Evolutionary conservation across 2,888 invertebrate genomes (phyloP), one percentile per base, ranked within the genome.

Genomic region (Griposia aprilina): DNA sequence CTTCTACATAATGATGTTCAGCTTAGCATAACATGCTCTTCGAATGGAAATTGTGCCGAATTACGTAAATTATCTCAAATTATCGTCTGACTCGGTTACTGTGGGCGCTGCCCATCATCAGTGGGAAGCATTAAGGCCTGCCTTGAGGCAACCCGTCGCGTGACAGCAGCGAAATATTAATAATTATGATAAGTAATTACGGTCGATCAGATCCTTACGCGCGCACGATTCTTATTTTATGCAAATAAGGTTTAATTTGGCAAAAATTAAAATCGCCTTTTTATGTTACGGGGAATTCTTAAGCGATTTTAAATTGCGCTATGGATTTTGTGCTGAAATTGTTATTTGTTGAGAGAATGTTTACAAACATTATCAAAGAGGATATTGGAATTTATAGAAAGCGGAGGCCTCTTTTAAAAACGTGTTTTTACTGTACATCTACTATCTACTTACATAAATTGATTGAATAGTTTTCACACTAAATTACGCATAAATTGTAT

Each of bases 11-110:
- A 94, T 93, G 91, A 93, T 88, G 85, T 90, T 89, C 90, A 92
- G 90, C 89, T 90, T 93, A 92, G 88, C 93, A 91, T 82, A 95
- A 96, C 95, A 96, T 96, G 95, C 94, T 93, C 94, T 94, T 95
- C 90, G 89, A 91, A 90, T 89, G 92, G 86, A 95, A 95, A 96
- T 95, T 95, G 93, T 94, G 93, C 92, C 87, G 92, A 96, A 96
- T 96, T 96, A 95, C 93, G 93, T 91, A 95, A 97, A 96, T 96
- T 96, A 94, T 93, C 92, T 92, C 93, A 94, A 96, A 97, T 96
- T 97, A 96, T 96, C 95, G 93, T 93, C 86, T 87, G 89, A 88
- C 90, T 92, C 91, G 92, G 93, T 93, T 93, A 93, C 93, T 90
- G 92, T 91, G 90, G 91, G 90, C 83, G 92, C 93, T 93, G 92